Evolutionary conservation across 2,113 vertebrate genomes (phyloP).

Genomic region (Ptilonorhynchus violaceus): DNA sequence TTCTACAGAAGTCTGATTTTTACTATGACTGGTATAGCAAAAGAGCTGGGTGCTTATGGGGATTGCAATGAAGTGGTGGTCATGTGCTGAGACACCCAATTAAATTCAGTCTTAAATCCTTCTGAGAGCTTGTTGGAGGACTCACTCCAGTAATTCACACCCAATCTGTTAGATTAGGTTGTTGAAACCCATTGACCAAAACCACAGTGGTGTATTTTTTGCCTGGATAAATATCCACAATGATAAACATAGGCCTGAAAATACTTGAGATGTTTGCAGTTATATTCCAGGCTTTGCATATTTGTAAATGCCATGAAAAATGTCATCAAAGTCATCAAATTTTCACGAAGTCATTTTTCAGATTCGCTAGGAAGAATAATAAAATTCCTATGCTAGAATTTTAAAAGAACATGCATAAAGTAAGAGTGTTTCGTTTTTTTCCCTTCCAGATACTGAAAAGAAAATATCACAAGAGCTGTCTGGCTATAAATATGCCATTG

Average conservation of each 20-base stretch:
- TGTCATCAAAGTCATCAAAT: not conserved
- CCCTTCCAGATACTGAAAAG: not conserved
- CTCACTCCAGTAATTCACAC: not conserved
- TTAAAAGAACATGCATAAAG: not conserved
- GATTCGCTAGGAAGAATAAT: not conserved
- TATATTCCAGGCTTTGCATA: not conserved
- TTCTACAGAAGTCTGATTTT: not conserved
- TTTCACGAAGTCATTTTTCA: not conserved
- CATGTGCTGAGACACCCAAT: not conserved
- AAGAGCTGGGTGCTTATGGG: not conserved
- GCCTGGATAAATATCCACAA: not conserved
- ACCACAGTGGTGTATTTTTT: not conserved
- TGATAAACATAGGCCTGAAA: not conserved
- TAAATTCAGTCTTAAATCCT: not conserved
- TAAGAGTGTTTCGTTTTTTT: not conserved
- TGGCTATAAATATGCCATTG: conserved; percentile 51
- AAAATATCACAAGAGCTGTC: not conserved
- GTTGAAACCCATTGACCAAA: not conserved
- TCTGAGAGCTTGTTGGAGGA: not conserved
- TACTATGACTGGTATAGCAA: not conserved
- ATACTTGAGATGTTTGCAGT: not conserved
- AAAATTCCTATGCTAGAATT: not conserved
- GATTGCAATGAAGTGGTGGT: not conserved
- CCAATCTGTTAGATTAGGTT: not conserved
- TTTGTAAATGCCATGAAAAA: not conserved